A percentile compares a stretch with the other conserved stretches of the same genome.
Evolutionary conservation across 2,113 vertebrate genomes (phyloP).

Genomic region (Gopherus flavomarginatus): DNA sequence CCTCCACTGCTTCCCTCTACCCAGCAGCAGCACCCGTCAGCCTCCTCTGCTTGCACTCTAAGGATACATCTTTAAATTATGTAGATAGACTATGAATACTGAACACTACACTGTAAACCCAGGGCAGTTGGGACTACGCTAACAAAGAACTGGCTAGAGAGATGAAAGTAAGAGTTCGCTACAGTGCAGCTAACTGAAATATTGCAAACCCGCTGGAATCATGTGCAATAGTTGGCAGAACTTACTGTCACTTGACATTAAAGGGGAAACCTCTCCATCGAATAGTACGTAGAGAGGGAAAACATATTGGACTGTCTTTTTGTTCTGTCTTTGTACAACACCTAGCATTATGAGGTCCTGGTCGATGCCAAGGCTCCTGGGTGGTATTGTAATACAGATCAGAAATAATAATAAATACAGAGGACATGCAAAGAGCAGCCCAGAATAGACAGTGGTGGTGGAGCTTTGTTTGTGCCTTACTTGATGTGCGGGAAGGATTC

Average conservation of each 20-base stretch:
- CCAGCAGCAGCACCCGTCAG: neutral
- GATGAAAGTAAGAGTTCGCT: neutral
- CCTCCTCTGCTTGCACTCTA: neutral
- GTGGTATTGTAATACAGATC: neutral
- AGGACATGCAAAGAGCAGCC: neutral
- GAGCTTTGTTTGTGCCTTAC: neutral
- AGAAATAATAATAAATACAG: neutral
- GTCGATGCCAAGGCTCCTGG: neutral
- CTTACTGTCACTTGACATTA: conserved; percentile 50
- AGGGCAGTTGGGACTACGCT: neutral
- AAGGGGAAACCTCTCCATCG: neutral
- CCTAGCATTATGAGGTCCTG: neutral
- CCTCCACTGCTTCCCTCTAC: neutral
- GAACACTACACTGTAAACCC: neutral
- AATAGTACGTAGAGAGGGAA: neutral
- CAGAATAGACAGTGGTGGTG: neutral
- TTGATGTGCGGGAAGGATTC: neutral
- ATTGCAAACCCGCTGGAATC: conserved; percentile 7
- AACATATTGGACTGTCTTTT: neutral
- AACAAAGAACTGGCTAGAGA: accelerated
- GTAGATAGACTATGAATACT: neutral
- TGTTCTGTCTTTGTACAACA: neutral
- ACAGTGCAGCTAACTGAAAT: conserved; percentile 7
- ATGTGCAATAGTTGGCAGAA: conserved; percentile 35
- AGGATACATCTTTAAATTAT: neutral